Percentiles rank a stretch among this genome's conserved stretches.
These are phyloP conservation scores for Dioctria linearis DNA, from an alignment of 2,888 invertebrate species.

Conservation along the genomic window DNA sequence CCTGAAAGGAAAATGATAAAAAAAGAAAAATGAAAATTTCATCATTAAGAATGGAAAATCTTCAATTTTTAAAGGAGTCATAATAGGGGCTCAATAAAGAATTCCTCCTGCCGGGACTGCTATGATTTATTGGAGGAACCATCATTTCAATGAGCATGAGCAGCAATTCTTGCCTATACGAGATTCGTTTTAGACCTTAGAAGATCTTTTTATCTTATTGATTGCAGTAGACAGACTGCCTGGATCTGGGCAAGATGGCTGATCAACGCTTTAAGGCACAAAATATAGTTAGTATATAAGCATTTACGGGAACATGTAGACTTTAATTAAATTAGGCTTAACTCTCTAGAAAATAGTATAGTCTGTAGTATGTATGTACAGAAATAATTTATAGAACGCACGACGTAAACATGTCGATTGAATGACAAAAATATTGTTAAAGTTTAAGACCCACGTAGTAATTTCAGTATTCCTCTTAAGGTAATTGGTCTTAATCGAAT, in stretches of 20 bases:
- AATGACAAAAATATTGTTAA: slow-evolving; percentile 22
- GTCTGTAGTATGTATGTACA: background rate
- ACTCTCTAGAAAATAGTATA: no score
- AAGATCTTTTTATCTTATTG: background rate
- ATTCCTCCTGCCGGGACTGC: background rate
- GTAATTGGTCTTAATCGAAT: no score
- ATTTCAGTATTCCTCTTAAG: background rate
- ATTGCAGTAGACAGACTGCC: slow-evolving; percentile 1
- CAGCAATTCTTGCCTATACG: background rate
- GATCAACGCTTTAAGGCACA: slow-evolving; percentile 17
- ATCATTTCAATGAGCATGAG: background rate
- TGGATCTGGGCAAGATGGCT: background rate
- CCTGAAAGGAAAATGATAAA: slow-evolving; percentile 6
- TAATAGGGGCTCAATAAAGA: slow-evolving; percentile 43
- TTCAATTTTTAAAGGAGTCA: slow-evolving; percentile 21
- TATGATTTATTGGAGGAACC: slow-evolving; percentile 31
- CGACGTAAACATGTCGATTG: background rate
- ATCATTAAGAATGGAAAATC: background rate
- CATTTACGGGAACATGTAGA: slow-evolving; percentile 20
- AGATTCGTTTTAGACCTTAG: background rate
- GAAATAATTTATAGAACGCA: background rate
- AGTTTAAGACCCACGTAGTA: slow-evolving; percentile 11
- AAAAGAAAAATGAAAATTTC: no score
- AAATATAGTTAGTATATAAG: background rate
- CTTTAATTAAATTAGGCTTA: slow-evolving; percentile 29